phyloP scores from a whole-genome alignment of 2,113 vertebrate genomes.

The Protobothrops mucrosquamatus region DNA sequence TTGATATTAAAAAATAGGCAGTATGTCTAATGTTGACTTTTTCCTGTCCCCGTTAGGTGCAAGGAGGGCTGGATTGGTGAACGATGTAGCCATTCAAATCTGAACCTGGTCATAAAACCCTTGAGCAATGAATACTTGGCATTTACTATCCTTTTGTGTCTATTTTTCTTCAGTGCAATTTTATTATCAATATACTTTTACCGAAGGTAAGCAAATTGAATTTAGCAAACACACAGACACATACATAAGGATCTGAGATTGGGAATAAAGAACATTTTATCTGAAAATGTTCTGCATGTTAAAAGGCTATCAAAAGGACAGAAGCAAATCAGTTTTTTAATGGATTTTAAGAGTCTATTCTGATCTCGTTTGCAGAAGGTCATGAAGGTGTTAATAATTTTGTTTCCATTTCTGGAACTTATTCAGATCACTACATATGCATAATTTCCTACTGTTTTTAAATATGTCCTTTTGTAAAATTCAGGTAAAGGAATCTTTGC shows the following conservation, averaged over 20 bases:
- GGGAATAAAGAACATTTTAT: neutral
- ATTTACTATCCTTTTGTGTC: conserved; percentile 54
- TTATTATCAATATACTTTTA: conserved; percentile 62
- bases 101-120: conserved; percentile 61
- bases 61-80: conserved; percentile 67
- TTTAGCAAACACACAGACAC: neutral
- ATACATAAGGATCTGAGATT: neutral
- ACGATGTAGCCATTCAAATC: conserved; percentile 68
- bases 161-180: conserved; percentile 54
- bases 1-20: neutral
- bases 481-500: neutral
- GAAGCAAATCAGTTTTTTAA: neutral
- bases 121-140: conserved; percentile 72
- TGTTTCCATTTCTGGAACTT: neutral
- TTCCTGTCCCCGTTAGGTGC: conserved; percentile 54
- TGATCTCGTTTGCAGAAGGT: neutral
- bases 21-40: neutral
- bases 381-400: too few relatives aligned
- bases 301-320: neutral
- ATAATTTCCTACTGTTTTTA: neutral
- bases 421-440: neutral
- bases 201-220: conserved; percentile 63
- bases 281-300: neutral
- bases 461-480: neutral
- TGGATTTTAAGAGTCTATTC: neutral